Evolutionary conservation across 2,888 invertebrate species (phyloP).

Genomic region (Silvanus unidentatus): DNA sequence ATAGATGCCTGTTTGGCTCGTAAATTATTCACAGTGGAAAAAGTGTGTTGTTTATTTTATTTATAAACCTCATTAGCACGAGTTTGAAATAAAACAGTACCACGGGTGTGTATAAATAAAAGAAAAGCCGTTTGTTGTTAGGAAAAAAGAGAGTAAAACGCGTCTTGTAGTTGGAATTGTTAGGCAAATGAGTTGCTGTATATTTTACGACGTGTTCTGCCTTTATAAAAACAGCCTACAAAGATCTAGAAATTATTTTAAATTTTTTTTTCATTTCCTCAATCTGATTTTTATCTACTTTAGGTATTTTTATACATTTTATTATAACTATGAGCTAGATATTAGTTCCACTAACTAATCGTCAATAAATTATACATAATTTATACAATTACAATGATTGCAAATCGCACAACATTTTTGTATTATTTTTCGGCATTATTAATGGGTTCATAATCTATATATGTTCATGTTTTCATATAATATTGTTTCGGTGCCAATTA

Average conservation of each 20-base stretch:
- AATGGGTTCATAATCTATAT: background rate
- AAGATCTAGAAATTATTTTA: constrained; percentile 23
- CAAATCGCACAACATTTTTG: constrained; percentile 44
- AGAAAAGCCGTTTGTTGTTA: background rate
- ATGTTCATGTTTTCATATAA: background rate
- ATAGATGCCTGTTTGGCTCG: background rate
- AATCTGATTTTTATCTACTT: constrained; percentile 17
- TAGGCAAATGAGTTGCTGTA: constrained; percentile 25
- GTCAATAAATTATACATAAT: constrained; percentile 41
- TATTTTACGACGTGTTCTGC: constrained; percentile 35
- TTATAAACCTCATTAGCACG: too few relatives aligned
- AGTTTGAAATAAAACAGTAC: too few relatives aligned
- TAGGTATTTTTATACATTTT: constrained; percentile 20
- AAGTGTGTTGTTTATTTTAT: background rate
- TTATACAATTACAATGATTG: constrained; percentile 46
- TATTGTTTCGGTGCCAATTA: too few relatives aligned
- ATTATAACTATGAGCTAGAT: constrained; percentile 9
- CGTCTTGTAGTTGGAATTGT: constrained; percentile 3
- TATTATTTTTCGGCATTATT: constrained; percentile 24
- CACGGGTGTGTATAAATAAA: background rate
- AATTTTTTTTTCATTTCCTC: constrained; percentile 10
- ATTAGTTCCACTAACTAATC: constrained; percentile 31
- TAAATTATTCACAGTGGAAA: background rate
- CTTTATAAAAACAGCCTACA: constrained; percentile 37
- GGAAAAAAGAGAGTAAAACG: background rate